Conservation (phyloP, 2,113 vertebrate genomes). For the Vombatus ursinus region DNA sequence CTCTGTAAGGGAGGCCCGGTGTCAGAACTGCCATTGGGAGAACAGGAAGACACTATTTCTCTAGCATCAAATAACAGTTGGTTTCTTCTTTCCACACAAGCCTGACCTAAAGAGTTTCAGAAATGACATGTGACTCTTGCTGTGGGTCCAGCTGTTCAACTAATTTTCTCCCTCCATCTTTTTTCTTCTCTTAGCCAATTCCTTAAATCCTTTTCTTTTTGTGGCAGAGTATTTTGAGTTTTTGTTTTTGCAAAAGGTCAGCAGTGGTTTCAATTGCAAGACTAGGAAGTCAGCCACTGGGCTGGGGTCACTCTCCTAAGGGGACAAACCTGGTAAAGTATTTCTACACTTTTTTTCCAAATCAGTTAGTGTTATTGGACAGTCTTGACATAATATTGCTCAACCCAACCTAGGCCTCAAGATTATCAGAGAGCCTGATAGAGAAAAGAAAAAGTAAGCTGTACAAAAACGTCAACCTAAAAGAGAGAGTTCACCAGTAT, state of each 20-base stretch:
- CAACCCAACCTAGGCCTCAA: background rate
- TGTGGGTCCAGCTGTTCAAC: background rate
- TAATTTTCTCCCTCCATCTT: background rate
- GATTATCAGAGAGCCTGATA: background rate
- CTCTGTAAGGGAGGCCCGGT: background rate
- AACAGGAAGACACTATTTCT: background rate
- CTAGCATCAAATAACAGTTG: background rate
- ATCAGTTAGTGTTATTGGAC: background rate
- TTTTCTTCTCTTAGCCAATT: background rate
- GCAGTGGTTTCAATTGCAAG: background rate
- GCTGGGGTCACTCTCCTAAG: background rate
- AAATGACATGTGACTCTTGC: background rate
- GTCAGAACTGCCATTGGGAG: background rate
- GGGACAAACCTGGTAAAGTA: background rate
- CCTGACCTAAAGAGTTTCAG: background rate
- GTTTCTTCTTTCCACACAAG: background rate
- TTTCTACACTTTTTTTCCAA: constrained; percentile 24
- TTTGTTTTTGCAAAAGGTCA: background rate
- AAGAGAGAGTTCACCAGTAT: background rate
- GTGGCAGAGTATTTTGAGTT: background rate
- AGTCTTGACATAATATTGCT: constrained; percentile 9
- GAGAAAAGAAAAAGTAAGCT: background rate
- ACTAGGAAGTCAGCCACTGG: background rate
- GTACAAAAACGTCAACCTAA: background rate
- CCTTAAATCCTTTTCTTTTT: background rate